Evolutionary conservation across 2,113 vertebrate species (phyloP), one percentile per base, ranked within the genome.

Genomic region (Anhinga rufa): DNA sequence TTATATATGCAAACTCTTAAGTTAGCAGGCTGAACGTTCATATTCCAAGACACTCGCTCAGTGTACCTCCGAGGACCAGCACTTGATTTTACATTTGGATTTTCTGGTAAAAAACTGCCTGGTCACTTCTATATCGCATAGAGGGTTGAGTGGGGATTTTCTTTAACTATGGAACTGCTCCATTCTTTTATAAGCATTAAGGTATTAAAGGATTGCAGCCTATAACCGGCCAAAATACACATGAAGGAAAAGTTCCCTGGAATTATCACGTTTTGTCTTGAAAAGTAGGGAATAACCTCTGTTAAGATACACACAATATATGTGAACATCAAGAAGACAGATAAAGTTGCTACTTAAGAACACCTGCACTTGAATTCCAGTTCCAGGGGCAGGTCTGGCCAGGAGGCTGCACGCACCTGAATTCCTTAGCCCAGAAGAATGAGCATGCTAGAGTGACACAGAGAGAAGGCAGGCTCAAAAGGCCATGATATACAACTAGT

Each of bases 371-470:
- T 38, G 36, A 17, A 64, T 82, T 64, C 32, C 22, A 14, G 18
- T 42, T 42, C 26, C 55, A 87, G 48, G 62, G 17, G n/a, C 5
- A 9, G 29, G 15, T 49, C 55, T 62, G 54, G 31, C 17, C 68
- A 40, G 34, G 46, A 75, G 40, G 25, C 25, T 61, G 48, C 21
- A 55, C 1, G 1, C 38, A 12, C 12, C 46, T 20, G 2, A 60
- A 65, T 17, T 32, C n/a, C 25, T 52, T 25, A 36, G 38, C 58
- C 20, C 34, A 42, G 20, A 57, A 51, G 15, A 60, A 31, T 0
- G 2, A 24, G 48, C 54, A 15, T 28, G 29, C 36, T 17, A 6
- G 25, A 40, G 64, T 1, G 1, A 26, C 0, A 17, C 44, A 65
- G 32, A 52, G 13, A 82, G 44, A 44, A 40, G 51, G 19, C 20